Conservation (phyloP, 1,140 invertebrate species). For the Andricus grossulariae region DNA sequence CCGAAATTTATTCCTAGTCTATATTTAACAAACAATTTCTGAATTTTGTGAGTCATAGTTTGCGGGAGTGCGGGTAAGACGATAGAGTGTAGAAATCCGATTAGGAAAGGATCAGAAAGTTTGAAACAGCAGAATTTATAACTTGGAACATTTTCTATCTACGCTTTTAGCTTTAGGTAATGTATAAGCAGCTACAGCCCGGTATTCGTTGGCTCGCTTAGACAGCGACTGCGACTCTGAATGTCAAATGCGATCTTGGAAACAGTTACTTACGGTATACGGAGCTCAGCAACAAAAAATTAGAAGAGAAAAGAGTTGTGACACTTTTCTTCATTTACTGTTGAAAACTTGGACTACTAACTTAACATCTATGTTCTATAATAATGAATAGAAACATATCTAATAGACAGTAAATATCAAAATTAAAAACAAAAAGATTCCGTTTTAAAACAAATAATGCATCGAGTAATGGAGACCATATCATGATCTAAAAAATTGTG, state of each 20-base stretch:
- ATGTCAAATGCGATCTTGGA: constrained; percentile 14
- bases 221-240: not conserved
- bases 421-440: no score
- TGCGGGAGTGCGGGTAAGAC: not conserved
- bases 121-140: not conserved
- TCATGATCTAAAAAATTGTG: no score
- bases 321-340: constrained; percentile 12
- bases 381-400: no score
- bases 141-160: not conserved
- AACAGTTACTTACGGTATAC: not conserved
- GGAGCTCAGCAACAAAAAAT: not conserved
- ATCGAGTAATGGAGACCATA: no score
- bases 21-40: not conserved
- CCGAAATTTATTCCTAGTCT: no score
- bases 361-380: not conserved
- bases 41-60: not conserved
- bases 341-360: not conserved
- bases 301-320: not conserved
- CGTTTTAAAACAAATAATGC: no score
- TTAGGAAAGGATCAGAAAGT: constrained; percentile 4
- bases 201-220: not conserved
- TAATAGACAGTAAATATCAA: no score
- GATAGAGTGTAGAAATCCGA: not conserved
- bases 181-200: not conserved
- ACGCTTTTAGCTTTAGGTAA: not conserved